Evolutionary conservation across 2,113 vertebrate genomes (phyloP).

Genomic region (Grallaria varia): DNA sequence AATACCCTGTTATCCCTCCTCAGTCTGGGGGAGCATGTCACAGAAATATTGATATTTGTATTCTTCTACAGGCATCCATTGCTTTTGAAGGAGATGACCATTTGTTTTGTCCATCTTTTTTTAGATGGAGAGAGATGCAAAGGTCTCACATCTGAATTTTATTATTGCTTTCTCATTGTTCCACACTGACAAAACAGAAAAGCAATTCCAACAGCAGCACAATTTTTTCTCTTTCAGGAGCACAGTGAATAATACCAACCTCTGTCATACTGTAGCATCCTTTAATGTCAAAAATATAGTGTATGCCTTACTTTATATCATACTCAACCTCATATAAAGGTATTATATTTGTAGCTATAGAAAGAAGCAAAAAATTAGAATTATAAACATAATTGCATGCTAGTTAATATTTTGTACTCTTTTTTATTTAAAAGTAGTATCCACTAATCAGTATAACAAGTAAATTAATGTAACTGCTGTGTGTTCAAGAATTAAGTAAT

Average conservation of each 20-base stretch:
- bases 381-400: not conserved
- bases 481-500: not conserved
- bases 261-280: not conserved
- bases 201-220: not conserved
- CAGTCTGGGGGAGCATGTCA: not conserved
- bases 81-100: not conserved
- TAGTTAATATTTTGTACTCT: not conserved
- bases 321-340: not conserved
- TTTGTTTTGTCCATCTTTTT: not conserved
- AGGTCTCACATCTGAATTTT: not conserved
- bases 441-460: not conserved
- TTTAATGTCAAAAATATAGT: not conserved
- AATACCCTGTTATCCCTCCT: not conserved
- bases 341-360: not conserved
- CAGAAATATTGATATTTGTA: not conserved
- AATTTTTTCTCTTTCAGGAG: not conserved
- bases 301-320: not conserved
- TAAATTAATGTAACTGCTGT: not conserved
- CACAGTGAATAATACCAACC: not conserved
- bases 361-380: not conserved
- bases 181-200: not conserved
- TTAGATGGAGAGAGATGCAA: not conserved
- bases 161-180: not conserved
- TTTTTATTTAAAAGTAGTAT: not conserved
- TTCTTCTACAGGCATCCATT: not conserved